Percentiles rank a stretch among this genome's conserved stretches.
Conservation (phyloP, 1,140 invertebrate species). For the Cephus cinctus region DNA sequence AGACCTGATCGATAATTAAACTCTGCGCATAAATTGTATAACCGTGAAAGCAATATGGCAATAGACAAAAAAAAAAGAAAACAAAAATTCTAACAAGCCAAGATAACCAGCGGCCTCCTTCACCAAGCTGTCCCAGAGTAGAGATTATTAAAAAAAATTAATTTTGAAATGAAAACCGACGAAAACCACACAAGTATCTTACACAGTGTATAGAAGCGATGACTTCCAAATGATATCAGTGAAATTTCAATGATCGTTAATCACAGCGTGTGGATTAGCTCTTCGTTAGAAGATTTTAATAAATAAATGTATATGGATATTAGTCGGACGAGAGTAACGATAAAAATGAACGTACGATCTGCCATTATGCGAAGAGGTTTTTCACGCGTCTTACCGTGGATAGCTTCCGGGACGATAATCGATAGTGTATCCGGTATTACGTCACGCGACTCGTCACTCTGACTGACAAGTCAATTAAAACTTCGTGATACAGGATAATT, state of each 20-base stretch:
- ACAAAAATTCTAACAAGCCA: constrained; percentile 9
- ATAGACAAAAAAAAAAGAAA: not conserved
- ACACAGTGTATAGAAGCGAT: no score
- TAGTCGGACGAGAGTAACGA: not conserved
- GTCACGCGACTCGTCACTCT: no score
- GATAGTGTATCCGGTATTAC: constrained; percentile 5
- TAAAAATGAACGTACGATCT: not conserved
- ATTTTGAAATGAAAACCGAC: constrained; percentile 11
- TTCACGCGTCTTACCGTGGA: not conserved
- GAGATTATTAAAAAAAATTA: no score
- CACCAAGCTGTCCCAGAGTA: constrained; percentile 32
- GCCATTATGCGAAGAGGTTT: not conserved
- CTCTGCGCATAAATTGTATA: not conserved
- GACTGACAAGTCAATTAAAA: no score
- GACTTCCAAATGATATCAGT: no score
- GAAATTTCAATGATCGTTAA: no score
- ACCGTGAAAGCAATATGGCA: not conserved
- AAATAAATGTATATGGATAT: no score
- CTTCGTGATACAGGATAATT: no score
- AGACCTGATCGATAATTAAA: not conserved
- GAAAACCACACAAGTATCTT: no score
- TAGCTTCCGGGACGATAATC: not conserved
- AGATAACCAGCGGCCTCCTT: no score
- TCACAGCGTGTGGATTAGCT: no score
- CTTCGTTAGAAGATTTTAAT: no score